A percentile compares a stretch with the other conserved stretches of the same genome.
Evolutionary conservation across 2,888 invertebrate species (phyloP).

Genomic region (Drosophila neonasuta): DNA sequence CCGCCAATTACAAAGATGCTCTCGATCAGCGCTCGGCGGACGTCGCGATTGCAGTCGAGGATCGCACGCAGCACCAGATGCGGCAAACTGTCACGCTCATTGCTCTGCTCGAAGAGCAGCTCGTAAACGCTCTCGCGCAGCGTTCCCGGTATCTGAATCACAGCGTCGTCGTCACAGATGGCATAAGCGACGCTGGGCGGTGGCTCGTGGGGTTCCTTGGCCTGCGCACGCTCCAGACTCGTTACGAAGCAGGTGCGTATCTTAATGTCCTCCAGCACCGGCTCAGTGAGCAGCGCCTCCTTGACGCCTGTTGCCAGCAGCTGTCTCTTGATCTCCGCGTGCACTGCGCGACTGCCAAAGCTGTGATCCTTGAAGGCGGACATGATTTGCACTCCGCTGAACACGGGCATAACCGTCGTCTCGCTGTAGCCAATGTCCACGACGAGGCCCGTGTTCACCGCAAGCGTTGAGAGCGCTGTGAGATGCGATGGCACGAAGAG

Average conservation of each 20-base stretch:
- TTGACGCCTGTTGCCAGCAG: conserved; percentile 83
- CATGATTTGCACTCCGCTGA: conserved; percentile 92
- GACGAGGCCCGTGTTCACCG: conserved; percentile 91
- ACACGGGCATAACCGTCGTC: conserved; percentile 91
- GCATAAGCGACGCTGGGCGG: conserved; percentile 87
- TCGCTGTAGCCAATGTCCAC: conserved; percentile 94
- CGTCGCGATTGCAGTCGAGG: conserved; percentile 91
- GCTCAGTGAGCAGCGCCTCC: conserved; percentile 82
- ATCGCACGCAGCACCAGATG: conserved; percentile 93
- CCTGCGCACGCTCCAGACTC: conserved; percentile 86
- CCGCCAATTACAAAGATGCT: conserved; percentile 95
- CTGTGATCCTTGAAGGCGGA: conserved; percentile 92
- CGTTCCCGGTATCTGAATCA: conserved; percentile 86
- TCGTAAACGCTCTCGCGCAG: conserved; percentile 92
- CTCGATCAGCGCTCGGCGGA: conserved; percentile 88
- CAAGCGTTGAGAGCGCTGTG: conserved; percentile 91
- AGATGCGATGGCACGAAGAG: conserved; percentile 93
- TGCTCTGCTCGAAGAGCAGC: conserved; percentile 92
- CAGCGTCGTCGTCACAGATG: conserved; percentile 84
- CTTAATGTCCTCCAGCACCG: conserved; percentile 89
- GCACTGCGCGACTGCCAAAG: conserved; percentile 88
- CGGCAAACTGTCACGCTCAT: conserved; percentile 90
- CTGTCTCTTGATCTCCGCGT: conserved; percentile 84
- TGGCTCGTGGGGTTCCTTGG: conserved; percentile 81
- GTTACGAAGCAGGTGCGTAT: conserved; percentile 95